Percentiles rank a stretch among this genome's conserved stretches.
Evolutionary conservation across 2,113 vertebrate genomes (phyloP).

Genomic region (Dasyornis broadbenti): DNA sequence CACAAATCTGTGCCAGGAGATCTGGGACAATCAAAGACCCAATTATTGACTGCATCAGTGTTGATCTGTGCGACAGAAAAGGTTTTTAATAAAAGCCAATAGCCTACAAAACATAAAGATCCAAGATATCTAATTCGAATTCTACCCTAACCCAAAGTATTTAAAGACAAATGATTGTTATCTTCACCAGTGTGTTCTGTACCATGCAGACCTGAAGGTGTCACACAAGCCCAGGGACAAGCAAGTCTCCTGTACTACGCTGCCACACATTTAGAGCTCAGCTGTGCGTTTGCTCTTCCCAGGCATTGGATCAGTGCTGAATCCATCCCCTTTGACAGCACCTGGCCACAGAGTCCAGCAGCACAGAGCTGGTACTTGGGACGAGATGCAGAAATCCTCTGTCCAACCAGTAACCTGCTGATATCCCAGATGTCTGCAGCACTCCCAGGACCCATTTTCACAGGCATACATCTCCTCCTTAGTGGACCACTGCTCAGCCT

Average conservation of each 20-base stretch:
- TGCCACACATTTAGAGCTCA: not conserved
- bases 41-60: not conserved
- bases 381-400: not conserved
- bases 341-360: not conserved
- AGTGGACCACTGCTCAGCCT: not conserved
- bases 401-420: fast-evolving
- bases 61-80: not conserved
- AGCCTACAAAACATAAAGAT: not conserved
- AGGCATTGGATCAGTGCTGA: not conserved
- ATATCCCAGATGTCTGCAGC: not conserved
- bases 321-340: not conserved
- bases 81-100: not conserved
- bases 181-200: not conserved
- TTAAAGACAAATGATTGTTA: not conserved
- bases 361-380: no score
- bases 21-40: not conserved
- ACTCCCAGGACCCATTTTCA: not conserved
- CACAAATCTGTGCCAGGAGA: not conserved
- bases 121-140: not conserved
- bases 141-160: not conserved
- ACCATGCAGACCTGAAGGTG: not conserved
- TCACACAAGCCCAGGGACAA: not conserved
- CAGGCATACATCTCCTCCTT: not conserved
- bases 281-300: fast-evolving
- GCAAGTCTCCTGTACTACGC: not conserved